Conservation (phyloP, 2,113 vertebrate species). For the Xiphophorus couchianus region DNA sequence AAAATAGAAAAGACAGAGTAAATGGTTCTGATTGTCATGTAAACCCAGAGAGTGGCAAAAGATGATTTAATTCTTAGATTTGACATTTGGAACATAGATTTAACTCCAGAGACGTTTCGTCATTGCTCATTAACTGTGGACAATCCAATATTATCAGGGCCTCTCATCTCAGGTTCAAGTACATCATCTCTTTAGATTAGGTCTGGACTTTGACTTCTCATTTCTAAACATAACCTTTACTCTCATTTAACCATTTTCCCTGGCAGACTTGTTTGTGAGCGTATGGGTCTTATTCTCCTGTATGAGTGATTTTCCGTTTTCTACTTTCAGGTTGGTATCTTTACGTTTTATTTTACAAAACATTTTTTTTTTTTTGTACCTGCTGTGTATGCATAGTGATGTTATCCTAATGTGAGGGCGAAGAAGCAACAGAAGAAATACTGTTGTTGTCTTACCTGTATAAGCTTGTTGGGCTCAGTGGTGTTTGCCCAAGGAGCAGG, state of each 20-base stretch:
- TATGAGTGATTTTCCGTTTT: background rate
- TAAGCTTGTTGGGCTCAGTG: conserved; percentile 88
- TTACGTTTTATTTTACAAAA: background rate
- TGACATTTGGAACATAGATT: no score
- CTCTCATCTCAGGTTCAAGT: background rate
- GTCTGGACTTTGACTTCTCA: background rate
- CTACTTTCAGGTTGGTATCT: background rate
- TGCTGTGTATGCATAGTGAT: background rate
- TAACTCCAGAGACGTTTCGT: no score
- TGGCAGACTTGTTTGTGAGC: background rate
- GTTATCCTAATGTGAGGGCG: background rate
- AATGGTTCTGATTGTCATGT: no score
- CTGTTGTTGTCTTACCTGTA: conserved; percentile 63
- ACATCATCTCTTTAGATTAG: background rate
- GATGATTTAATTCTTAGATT: no score
- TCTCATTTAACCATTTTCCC: background rate
- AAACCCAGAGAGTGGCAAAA: no score
- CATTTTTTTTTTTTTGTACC: background rate
- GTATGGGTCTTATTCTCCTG: background rate
- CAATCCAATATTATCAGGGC: background rate
- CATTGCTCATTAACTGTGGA: background rate
- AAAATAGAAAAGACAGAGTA: no score
- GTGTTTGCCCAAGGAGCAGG: conserved; percentile 98
- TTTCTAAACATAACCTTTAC: background rate
- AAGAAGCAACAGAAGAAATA: background rate